These are phyloP conservation scores for Patiria pectinifera DNA, from an alignment of 53 echinoderm and acorn worm species.

Conservation along the genomic window DNA sequence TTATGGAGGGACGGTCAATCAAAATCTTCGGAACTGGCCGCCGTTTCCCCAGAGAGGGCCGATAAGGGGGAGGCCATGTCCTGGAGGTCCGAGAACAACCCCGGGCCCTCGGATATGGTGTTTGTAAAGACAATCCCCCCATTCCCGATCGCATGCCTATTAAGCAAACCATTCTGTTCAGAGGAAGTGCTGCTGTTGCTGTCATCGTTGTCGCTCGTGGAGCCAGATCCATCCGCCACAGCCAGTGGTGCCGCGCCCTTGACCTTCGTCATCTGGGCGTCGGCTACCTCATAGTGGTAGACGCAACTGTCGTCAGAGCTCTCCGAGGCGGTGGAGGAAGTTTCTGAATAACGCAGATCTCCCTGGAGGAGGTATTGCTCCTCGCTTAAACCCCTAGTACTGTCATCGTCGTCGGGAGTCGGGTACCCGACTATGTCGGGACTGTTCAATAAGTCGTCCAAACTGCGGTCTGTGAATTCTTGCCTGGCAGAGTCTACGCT, in stretches of 20 bases:
- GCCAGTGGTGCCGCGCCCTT: conserved; percentile 58
- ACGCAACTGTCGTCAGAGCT: conserved; percentile 86
- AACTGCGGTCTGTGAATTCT: conserved; percentile 53
- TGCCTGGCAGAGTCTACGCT: conserved; percentile 73
- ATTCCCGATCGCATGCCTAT: conserved; percentile 88
- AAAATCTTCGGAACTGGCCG: conserved; percentile 91
- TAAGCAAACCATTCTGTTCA: conserved; percentile 82
- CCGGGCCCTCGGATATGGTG: conserved; percentile 65
- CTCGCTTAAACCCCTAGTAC: conserved; percentile 21
- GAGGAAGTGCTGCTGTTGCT: conserved; percentile 30
- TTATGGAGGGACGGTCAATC: conserved; percentile 59
- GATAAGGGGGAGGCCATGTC: conserved; percentile 65
- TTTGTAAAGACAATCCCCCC: conserved; percentile 71
- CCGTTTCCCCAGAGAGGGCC: conserved; percentile 61
- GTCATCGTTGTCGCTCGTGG: background rate
- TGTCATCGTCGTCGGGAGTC: conserved; percentile 49
- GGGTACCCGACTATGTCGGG: conserved; percentile 58
- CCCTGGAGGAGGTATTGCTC: conserved; percentile 64
- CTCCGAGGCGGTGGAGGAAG: conserved; percentile 67
- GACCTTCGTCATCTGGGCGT: conserved; percentile 77
- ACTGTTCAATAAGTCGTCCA: conserved; percentile 64
- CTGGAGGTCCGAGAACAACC: conserved; percentile 88
- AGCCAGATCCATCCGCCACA: conserved; percentile 5
- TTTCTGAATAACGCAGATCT: conserved; percentile 58
- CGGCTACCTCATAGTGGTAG: conserved; percentile 94